phyloP scores from a whole-genome alignment of 2,888 invertebrate genomes.

The Dorcus hopei region DNA sequence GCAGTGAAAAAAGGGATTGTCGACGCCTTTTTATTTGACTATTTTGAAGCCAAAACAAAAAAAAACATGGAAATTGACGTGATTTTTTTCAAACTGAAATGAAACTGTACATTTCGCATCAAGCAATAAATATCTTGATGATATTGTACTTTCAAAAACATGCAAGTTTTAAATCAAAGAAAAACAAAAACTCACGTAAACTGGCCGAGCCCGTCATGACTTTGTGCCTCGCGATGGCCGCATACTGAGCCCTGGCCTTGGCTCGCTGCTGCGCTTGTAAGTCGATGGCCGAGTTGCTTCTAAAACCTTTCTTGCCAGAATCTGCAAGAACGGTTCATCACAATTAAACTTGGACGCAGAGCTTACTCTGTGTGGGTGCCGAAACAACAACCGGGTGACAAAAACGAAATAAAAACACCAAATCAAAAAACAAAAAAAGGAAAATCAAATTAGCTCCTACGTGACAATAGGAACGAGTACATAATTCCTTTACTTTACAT shows the following conservation, averaged over 20 bases:
- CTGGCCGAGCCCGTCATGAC: slow-evolving; percentile 62
- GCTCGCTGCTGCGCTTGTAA: slow-evolving; percentile 88
- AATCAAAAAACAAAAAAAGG: neutral
- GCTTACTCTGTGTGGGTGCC: neutral
- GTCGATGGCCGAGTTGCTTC: slow-evolving; percentile 93
- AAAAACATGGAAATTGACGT: too few species aligned
- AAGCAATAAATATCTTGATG: neutral
- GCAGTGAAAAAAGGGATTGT: slow-evolving; percentile 81
- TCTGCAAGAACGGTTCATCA: slow-evolving; percentile 29
- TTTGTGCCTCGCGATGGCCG: slow-evolving; percentile 75
- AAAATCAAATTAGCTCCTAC: neutral
- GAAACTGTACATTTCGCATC: too few species aligned
- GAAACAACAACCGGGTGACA: neutral
- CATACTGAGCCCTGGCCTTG: slow-evolving; percentile 78
- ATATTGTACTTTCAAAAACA: neutral
- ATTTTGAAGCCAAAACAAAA: too few species aligned
- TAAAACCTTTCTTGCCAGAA: slow-evolving; percentile 54
- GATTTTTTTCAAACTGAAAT: too few species aligned
- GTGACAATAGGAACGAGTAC: neutral
- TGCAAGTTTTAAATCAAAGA: slow-evolving; percentile 1
- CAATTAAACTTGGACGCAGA: neutral
- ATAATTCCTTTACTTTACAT: slow-evolving; percentile 36
- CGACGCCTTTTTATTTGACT: slow-evolving; percentile 50
- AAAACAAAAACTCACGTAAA: slow-evolving; percentile 62
- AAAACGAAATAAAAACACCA: neutral